These are phyloP conservation scores for Trileptium ribeirensis DNA, from an alignment of 2,888 invertebrate genomes.

Conservation along the genomic window DNA sequence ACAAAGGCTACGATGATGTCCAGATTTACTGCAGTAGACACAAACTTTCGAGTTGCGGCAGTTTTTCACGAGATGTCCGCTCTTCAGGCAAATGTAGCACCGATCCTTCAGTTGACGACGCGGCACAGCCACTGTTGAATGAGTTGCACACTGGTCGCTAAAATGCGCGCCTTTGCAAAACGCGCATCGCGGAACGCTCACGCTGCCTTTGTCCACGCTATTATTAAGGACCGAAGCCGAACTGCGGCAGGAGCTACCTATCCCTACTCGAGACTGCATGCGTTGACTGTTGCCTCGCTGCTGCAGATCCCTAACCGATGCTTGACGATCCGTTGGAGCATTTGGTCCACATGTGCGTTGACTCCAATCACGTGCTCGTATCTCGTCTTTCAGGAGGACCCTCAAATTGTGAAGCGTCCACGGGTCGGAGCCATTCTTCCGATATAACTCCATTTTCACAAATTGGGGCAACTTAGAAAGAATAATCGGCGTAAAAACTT, in stretches of 20 bases:
- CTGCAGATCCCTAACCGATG: background rate
- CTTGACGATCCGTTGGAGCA: no score
- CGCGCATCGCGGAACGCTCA: background rate
- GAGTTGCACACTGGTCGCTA: background rate
- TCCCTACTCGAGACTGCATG: no score
- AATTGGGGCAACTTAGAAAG: background rate
- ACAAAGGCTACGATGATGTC: background rate
- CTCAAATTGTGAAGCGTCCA: background rate
- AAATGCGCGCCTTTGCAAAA: background rate
- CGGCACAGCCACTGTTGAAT: background rate
- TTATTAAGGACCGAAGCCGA: background rate
- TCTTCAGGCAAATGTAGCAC: background rate
- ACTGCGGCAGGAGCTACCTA: background rate
- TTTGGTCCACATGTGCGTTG: background rate
- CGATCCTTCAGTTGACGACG: background rate
- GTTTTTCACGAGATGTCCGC: background rate
- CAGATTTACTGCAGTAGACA: background rate
- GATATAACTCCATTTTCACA: background rate
- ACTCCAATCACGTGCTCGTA: background rate
- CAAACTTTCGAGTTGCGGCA: background rate
- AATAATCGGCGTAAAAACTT: conserved; percentile 6
- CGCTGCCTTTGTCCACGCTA: background rate
- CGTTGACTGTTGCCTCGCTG: background rate
- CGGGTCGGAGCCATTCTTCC: background rate
- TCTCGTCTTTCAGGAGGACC: background rate